Conservation (phyloP, 2,888 invertebrate species). For the Oligia latruncula region DNA sequence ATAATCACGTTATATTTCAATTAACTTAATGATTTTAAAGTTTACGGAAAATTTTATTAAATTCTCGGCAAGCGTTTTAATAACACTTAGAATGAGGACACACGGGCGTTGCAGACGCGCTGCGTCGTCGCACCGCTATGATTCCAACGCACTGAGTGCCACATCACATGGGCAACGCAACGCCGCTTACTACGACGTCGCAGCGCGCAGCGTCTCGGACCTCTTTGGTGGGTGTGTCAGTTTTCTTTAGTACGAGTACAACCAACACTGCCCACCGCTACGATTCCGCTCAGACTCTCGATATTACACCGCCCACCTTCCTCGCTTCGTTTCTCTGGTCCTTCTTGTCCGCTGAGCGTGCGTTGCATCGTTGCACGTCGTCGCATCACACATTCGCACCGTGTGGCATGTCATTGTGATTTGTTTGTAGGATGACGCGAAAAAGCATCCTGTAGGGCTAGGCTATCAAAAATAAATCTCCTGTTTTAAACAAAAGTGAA, state of each 20-base stretch:
- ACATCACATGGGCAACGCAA: no score
- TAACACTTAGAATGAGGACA: neutral
- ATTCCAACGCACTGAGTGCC: no score
- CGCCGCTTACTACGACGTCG: no score
- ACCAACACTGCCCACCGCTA: no score
- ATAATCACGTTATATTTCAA: conserved; percentile 6
- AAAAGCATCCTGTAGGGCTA: neutral
- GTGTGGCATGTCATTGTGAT: neutral
- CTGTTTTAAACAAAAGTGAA: neutral
- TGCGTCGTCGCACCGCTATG: no score
- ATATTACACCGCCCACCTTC: neutral
- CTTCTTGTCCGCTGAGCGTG: neutral
- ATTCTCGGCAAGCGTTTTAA: neutral
- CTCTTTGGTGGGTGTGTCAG: no score
- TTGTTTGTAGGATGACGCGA: neutral
- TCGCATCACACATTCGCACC: neutral
- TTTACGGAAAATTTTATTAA: conserved; percentile 25
- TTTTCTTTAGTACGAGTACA: no score
- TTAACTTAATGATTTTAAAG: conserved; percentile 29
- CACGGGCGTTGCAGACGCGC: no score
- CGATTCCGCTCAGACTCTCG: no score
- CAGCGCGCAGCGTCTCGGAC: no score
- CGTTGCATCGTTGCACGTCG: neutral
- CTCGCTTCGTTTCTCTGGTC: neutral
- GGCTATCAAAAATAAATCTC: neutral